Conservation (phyloP, 1,140 invertebrate species). For the Sycophila sp. region DNA sequence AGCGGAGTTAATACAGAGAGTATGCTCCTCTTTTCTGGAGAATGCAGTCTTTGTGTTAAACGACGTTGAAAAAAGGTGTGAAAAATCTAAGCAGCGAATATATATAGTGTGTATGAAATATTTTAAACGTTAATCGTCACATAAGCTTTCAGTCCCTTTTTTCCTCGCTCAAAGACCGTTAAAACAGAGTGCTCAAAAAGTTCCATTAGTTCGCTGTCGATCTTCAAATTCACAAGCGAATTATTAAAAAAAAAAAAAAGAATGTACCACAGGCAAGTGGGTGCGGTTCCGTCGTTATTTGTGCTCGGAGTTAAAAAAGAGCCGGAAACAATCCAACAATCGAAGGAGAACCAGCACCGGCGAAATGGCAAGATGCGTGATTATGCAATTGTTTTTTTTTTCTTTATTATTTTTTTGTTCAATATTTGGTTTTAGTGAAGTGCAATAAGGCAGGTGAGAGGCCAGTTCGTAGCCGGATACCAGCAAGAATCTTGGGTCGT, state of each 20-base stretch:
- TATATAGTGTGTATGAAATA: not conserved
- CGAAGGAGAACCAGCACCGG: conserved; percentile 38
- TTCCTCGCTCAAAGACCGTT: too few relatives aligned
- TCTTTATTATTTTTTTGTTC: conserved; percentile 21
- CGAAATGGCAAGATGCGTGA: conserved; percentile 49
- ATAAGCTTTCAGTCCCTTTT: too few relatives aligned
- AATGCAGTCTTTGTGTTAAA: not conserved
- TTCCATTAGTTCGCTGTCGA: conserved; percentile 9
- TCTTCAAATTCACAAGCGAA: not conserved
- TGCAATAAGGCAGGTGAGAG: conserved; percentile 62
- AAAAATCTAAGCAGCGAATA: not conserved
- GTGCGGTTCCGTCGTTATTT: not conserved
- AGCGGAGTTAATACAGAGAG: not conserved
- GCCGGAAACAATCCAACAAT: conserved; percentile 35
- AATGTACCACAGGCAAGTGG: too few relatives aligned
- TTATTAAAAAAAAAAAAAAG: conserved; percentile 15
- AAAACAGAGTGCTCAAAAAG: too few relatives aligned
- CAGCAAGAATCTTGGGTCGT: conserved; percentile 82
- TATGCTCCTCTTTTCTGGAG: not conserved
- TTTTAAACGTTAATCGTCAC: not conserved
- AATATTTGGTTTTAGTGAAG: conserved; percentile 53
- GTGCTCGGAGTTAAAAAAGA: not conserved
- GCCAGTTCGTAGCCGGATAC: conserved; percentile 74
- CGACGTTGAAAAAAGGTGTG: not conserved
- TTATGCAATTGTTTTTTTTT: conserved; percentile 31